Evolutionary conservation across 2,888 invertebrate genomes (phyloP), one percentile per base, ranked within the genome.

Genomic region (Melieria omissa): DNA sequence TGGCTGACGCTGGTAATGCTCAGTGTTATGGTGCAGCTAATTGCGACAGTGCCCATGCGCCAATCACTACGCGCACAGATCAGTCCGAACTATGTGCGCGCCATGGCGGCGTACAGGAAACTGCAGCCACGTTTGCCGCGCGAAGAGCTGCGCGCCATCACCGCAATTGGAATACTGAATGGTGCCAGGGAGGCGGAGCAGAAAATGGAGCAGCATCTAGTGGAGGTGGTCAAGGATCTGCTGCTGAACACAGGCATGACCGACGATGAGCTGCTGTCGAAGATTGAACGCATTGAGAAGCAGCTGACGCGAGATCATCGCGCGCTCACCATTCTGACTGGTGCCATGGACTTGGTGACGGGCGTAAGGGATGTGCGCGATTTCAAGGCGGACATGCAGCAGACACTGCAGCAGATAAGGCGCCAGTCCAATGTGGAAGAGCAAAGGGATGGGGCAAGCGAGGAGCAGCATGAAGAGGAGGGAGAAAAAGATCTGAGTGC

Each of bases 151-250:
- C 79, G 80, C 16, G 81, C 82, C 0, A 70, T 86, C 6, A 84
- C 83, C 1, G 80, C 83, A 0, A 75, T 87, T 4, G 87, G 86
- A 0, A 73, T 87, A 29, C 71, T 87, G 0, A 82, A 86, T 61
- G 87, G 87, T 0, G 84, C 85, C 4, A 75, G 82, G 12, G 79
- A 83, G 71, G 82, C 83, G 0, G 85, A 86, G 72, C 77, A 84
- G 57, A 77, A 80, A 54, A 84, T 87, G 83, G 83, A 85, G 60
- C 74, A 82, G 52, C 80, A 86, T 67, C 67, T 86, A 63, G 80
- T 82, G 5, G 76, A 76, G 14, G 74, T 77, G 14, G 77, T 86
- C 3, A 78, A 79, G 41, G 85, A 85, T 72, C 73, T 87, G 4
- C 68, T 87, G 10, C 67, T 80, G 1, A 80, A 83, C 41, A 78